A percentile compares a stretch with the other conserved stretches of the same genome.
phyloP scores from a whole-genome alignment of 2,888 invertebrate species.

The Zaprionus lineosus region DNA sequence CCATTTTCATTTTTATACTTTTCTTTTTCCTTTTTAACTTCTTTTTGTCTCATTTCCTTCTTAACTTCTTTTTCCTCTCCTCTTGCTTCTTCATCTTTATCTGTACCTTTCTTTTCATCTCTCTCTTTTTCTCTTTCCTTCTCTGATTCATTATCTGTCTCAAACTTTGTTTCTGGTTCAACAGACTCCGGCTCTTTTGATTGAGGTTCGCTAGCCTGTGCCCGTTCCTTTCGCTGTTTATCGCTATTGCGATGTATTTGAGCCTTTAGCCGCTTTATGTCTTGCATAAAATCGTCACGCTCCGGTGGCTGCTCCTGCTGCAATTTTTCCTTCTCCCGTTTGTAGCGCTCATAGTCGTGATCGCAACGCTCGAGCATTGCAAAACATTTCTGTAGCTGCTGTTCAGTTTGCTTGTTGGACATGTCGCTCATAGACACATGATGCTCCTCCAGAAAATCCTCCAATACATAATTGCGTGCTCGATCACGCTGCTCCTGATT shows the following conservation, averaged over 20 bases:
- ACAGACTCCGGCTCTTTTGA: conserved; percentile 23
- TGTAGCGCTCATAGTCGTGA: conserved; percentile 81
- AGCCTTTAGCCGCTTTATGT: conserved; percentile 80
- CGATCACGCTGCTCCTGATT: conserved; percentile 81
- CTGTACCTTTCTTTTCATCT: too few species aligned
- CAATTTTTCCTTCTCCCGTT: conserved; percentile 71
- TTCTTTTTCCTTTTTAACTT: too few species aligned
- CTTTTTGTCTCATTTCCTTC: too few species aligned
- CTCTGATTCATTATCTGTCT: not conserved
- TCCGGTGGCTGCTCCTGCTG: conserved; percentile 72
- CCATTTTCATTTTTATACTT: not conserved
- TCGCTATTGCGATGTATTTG: conserved; percentile 79
- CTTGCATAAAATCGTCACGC: conserved; percentile 79
- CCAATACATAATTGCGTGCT: conserved; percentile 84
- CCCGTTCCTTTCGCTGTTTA: conserved; percentile 68
- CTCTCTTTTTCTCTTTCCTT: not conserved
- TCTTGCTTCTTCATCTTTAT: too few species aligned
- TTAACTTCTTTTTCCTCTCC: too few species aligned
- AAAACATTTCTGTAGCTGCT: conserved; percentile 77
- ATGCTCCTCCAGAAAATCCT: conserved; percentile 83
- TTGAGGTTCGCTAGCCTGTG: conserved; percentile 25
- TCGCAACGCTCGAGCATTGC: conserved; percentile 78
- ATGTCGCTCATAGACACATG: conserved; percentile 81
- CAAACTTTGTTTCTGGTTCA: not conserved
- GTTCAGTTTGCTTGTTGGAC: conserved; percentile 80